A percentile compares a stretch with the other conserved stretches of the same genome.
phyloP scores from a whole-genome alignment of 2,797 vertebrate species.

The Syngnathus acus region DNA sequence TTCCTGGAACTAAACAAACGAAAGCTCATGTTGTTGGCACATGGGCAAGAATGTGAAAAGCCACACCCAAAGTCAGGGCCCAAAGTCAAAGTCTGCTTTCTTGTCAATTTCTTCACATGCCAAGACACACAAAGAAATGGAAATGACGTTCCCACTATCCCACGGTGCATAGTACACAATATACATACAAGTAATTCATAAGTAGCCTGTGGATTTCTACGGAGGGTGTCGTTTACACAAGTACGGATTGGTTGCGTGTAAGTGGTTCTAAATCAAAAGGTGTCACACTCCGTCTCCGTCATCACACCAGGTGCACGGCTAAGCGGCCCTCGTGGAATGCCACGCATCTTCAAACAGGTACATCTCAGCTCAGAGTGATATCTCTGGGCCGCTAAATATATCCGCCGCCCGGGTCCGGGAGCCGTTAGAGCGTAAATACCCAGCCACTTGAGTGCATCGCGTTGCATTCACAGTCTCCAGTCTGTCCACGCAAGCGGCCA shows the following conservation, averaged over 20 bases:
- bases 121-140: too few relatives aligned
- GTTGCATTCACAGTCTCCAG: conserved; percentile 49
- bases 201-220: conserved; percentile 52
- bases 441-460: conserved; percentile 44
- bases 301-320: conserved; percentile 65
- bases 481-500: conserved; percentile 58
- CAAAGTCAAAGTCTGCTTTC: too few relatives aligned
- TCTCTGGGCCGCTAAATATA: conserved; percentile 68
- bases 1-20: conserved; percentile 16
- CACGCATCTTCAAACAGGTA: conserved; percentile 74
- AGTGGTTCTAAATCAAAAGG: conserved; percentile 55
- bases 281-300: conserved; percentile 51
- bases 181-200: too few relatives aligned
- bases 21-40: conserved; percentile 45
- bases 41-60: conserved; percentile 47
- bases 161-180: too few relatives aligned
- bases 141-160: too few relatives aligned
- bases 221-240: conserved; percentile 59
- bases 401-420: conserved; percentile 53
- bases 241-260: conserved; percentile 43
- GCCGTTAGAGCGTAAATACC: conserved; percentile 63
- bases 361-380: conserved; percentile 65
- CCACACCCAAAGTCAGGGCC: too few relatives aligned
- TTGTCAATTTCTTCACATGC: too few relatives aligned
- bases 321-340: conserved; percentile 66